Percentiles rank a stretch among this genome's conserved stretches.
Evolutionary conservation across 2,113 vertebrate species (phyloP).

Genomic region (Anthoscopus minutus): DNA sequence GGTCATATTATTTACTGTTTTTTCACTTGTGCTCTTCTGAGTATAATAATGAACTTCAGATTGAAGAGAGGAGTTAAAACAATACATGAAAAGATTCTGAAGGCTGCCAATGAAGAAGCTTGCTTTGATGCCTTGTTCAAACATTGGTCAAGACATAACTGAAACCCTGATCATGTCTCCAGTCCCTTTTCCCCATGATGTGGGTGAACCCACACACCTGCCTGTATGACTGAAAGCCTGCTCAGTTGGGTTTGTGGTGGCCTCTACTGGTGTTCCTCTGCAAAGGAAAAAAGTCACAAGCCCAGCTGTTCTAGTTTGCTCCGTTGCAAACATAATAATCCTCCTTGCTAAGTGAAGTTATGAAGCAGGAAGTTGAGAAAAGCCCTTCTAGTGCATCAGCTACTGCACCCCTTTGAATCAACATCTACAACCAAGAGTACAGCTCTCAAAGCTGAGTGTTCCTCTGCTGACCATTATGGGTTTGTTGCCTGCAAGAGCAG

Average conservation of each 20-base stretch:
- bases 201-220: neutral
- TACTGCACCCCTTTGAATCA: neutral
- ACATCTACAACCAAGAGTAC: neutral
- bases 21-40: neutral
- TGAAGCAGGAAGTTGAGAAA: neutral
- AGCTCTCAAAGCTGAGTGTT: neutral
- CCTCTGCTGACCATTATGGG: rapidly evolving
- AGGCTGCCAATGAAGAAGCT: neutral
- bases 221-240: neutral
- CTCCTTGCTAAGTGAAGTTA: neutral
- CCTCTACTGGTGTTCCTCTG: slow-evolving; percentile 43
- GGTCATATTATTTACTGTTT: neutral
- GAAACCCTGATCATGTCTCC: neutral
- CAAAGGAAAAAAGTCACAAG: neutral
- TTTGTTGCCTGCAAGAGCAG: neutral
- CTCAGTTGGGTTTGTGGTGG: slow-evolving; percentile 19
- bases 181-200: neutral
- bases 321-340: neutral
- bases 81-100: neutral
- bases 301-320: neutral
- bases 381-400: neutral
- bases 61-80: neutral
- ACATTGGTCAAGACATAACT: neutral
- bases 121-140: neutral
- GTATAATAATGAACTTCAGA: neutral